phyloP scores from a whole-genome alignment of 2,113 vertebrate species.

The Tapirus terrestris region DNA sequence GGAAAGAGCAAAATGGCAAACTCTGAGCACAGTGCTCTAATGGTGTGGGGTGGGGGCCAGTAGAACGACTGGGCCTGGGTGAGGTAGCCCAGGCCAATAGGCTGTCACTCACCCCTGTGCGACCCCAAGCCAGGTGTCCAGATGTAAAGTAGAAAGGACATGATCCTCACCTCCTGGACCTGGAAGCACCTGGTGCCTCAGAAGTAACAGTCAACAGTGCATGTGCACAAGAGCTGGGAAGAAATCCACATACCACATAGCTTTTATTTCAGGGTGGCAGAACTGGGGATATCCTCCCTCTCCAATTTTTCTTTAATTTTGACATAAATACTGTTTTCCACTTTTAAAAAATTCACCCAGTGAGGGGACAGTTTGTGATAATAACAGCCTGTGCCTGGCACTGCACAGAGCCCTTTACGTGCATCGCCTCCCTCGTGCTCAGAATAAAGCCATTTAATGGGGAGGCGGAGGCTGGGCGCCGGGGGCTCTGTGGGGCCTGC shows the following conservation, averaged over 20 bases:
- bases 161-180: neutral
- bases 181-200: neutral
- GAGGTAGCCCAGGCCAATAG: neutral
- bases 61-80: neutral
- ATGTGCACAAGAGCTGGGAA: neutral
- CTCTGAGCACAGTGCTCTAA: neutral
- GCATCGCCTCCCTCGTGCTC: neutral
- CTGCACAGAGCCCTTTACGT: neutral
- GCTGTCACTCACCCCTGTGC: neutral
- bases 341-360: neutral
- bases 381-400: neutral
- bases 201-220: neutral
- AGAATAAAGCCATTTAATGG: neutral
- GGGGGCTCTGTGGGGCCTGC: neutral
- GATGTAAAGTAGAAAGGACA: neutral
- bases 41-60: fast-evolving
- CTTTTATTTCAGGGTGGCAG: neutral
- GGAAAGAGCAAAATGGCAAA: neutral
- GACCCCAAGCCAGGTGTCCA: neutral
- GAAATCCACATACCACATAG: neutral
- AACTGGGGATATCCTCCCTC: neutral
- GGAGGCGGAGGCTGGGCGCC: fast-evolving
- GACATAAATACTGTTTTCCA: neutral
- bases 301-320: neutral
- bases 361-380: neutral